Base-by-base conservation (phyloP, 2,113 vertebrate species). In the Gallinago undulata region DNA sequence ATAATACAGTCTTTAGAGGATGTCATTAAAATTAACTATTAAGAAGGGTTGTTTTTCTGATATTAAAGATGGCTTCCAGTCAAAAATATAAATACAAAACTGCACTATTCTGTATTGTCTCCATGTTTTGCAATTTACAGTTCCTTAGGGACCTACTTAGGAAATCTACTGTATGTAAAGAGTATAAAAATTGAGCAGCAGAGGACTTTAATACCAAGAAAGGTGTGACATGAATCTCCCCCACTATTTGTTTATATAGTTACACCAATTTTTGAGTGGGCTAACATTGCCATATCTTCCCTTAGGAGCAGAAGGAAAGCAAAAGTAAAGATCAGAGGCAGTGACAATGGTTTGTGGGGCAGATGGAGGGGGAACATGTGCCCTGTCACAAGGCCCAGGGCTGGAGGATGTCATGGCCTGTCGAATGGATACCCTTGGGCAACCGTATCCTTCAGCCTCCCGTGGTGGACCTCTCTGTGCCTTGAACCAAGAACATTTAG, bases 281-380 rank as follows among this genome's bases (percentile, higher is more conserved):
- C 64, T 60, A 37, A 37, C 41, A 19, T 9, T 77, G 57, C 47
- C 10, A 5, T 39, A 50, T 25, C 37, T 41, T 28, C 43, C 41
- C 30, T 33, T 13, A 47, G 28, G 21, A 75, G 56, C 41, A 47
- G 63, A 39, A 53, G 47, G 23, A 67, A 64, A 62, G 22, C 0
- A 3, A 64, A 83, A 70, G 37, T 33, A 15, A n/a, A 47, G 17
- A 55, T 41, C 30, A 35, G 59, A 35, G 2, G 3, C 24, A 19
- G n/a, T 4, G 12, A 72, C 0, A 2, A 12, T 17, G 19, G 16
- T 59, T 59, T n/a, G 45, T 47, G 33, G 47, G 82, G 53, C 53
- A 17, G 41, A 8, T 0, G 1, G 45, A 31, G 14, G 8, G 25
- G 22, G 25, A 69, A 69, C 14, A 31, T 0, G 1, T 45, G 27